These are phyloP conservation scores for Sternotherus odoratus DNA, from an alignment of 2,797 vertebrate genomes.

Conservation along the genomic window DNA sequence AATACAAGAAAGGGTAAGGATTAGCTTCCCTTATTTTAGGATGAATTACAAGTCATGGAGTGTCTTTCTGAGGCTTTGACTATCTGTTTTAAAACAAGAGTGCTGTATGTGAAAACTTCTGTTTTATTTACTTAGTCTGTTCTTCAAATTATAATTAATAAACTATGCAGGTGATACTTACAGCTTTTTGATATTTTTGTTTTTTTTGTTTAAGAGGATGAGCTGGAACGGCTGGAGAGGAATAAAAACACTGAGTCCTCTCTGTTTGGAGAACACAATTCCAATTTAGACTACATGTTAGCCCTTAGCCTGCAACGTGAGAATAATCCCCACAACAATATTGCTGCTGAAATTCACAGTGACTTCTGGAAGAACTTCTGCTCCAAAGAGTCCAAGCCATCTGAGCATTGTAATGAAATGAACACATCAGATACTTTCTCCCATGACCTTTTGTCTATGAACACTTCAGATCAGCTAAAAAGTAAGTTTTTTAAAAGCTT, in stretches of 20 bases:
- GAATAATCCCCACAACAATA: background rate
- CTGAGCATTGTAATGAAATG: background rate
- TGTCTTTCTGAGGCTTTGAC: background rate
- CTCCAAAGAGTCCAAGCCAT: constrained; percentile 18
- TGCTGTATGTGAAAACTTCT: background rate
- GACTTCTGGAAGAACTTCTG: constrained; percentile 76
- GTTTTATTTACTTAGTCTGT: background rate
- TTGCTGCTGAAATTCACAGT: constrained; percentile 58
- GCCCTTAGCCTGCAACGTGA: constrained; percentile 91
- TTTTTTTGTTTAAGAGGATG: constrained; percentile 54
- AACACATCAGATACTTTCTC: constrained; percentile 14
- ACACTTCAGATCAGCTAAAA: constrained; percentile 7
- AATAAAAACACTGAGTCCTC: constrained; percentile 69
- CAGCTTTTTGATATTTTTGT: background rate
- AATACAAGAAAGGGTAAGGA: background rate
- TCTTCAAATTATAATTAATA: background rate
- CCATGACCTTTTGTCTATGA: background rate
- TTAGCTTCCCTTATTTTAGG: background rate
- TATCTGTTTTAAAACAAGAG: background rate
- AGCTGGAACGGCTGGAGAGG: constrained; percentile 74
- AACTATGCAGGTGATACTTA: background rate
- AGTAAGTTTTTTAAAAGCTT: constrained; percentile 21
- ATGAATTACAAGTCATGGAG: background rate
- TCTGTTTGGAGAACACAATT: constrained; percentile 80
- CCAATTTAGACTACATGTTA: constrained; percentile 90